phyloP scores from a whole-genome alignment of 2,888 invertebrate species.

The Uropetala carovei region DNA sequence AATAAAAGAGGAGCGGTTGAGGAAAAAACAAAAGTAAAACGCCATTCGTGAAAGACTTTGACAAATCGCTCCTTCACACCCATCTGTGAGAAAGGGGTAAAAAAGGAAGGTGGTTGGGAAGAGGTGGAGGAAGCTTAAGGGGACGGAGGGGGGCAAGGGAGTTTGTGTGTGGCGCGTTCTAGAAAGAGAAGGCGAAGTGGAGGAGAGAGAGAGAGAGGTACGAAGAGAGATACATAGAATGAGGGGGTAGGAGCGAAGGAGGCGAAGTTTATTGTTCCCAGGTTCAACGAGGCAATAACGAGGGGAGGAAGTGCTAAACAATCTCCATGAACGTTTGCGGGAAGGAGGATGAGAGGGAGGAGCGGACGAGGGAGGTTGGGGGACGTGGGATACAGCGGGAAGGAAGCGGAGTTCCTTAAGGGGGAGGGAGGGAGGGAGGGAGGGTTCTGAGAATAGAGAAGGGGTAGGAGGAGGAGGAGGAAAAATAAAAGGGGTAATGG shows the following conservation, averaged over 20 bases:
- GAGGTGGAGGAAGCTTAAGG: not conserved
- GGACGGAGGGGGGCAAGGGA: not conserved
- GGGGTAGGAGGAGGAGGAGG: not conserved
- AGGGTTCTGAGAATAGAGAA: not conserved
- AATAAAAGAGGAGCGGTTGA: not conserved
- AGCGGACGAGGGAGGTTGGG: not conserved
- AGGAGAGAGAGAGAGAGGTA: not conserved
- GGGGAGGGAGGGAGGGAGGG: not conserved
- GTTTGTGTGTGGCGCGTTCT: not conserved
- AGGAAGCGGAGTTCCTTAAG: not conserved
- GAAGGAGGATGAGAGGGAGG: not conserved
- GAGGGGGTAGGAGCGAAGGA: not conserved
- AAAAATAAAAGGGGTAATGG: not conserved
- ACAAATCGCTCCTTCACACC: slow-evolving; percentile 40
- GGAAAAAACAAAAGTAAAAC: slow-evolving; percentile 54
- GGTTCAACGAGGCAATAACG: slow-evolving; percentile 41
- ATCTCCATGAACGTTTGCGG: not conserved
- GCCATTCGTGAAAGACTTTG: slow-evolving; percentile 42
- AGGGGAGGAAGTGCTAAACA: slow-evolving; percentile 46
- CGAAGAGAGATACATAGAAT: not conserved
- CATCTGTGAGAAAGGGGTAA: slow-evolving; percentile 5
- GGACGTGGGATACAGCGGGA: not conserved
- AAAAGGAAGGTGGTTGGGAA: not conserved
- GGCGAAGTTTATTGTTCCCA: slow-evolving; percentile 12
- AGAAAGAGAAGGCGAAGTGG: not conserved